Evolutionary conservation across 2,888 invertebrate species (phyloP).

Genomic region (Acleris sparsana): DNA sequence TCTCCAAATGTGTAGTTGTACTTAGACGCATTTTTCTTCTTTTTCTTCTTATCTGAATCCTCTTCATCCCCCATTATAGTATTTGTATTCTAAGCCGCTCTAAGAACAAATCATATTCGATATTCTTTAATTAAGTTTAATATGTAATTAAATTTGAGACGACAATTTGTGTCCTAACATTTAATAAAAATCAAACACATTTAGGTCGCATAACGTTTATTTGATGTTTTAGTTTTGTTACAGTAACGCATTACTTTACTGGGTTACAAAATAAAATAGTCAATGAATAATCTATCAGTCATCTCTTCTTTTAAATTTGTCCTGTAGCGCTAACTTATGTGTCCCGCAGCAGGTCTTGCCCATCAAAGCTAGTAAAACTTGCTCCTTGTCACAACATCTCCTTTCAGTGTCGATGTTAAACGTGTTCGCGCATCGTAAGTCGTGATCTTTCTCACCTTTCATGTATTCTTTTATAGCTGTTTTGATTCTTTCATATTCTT

Average conservation of each 20-base stretch:
- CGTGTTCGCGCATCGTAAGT: constrained; percentile 69
- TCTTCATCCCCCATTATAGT: constrained; percentile 66
- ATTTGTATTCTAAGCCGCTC: constrained; percentile 10
- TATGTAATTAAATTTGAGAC: no score
- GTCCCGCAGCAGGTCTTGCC: constrained; percentile 73
- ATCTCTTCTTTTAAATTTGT: constrained; percentile 58
- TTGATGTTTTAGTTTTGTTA: constrained; percentile 41
- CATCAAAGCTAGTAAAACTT: constrained; percentile 58
- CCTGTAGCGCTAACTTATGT: constrained; percentile 70
- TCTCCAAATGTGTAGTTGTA: constrained; percentile 81
- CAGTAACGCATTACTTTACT: constrained; percentile 36
- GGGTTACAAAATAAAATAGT: constrained; percentile 81
- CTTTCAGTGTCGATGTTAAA: constrained; percentile 72
- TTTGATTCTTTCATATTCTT: constrained; percentile 75
- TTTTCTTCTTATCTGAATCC: constrained; percentile 63
- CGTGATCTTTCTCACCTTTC: constrained; percentile 66
- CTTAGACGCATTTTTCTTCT: constrained; percentile 71
- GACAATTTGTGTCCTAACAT: no score
- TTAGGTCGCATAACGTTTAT: constrained; percentile 47
- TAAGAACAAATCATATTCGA: constrained; percentile 19
- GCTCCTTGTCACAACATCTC: constrained; percentile 76
- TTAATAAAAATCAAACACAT: constrained; percentile 34
- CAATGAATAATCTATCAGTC: constrained; percentile 46
- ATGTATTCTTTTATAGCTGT: constrained; percentile 72
- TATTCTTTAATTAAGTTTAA: no score